Conservation (phyloP, 2,797 vertebrate species). For the Brotogeris chrysoptera region DNA sequence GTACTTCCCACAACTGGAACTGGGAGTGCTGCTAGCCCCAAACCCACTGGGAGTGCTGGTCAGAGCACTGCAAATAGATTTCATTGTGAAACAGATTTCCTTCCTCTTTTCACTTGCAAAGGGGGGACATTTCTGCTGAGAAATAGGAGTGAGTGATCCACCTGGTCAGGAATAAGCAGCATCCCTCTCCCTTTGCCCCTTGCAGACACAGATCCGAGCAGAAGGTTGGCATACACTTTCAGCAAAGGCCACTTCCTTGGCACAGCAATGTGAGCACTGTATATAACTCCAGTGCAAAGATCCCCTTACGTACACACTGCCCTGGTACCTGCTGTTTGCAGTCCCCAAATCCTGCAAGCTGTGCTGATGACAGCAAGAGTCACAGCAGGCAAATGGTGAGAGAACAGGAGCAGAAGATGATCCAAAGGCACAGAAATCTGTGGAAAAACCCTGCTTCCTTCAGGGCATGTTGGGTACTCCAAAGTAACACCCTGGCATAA, state of each 20-base stretch:
- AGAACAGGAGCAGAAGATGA: not conserved
- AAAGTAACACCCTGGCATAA: not conserved
- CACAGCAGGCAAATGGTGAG: not conserved
- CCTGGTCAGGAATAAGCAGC: not conserved
- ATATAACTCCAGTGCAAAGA: not conserved
- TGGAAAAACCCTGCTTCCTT: not conserved
- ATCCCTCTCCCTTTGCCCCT: not conserved
- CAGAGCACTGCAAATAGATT: not conserved
- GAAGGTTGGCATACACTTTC: not conserved
- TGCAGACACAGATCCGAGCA: not conserved
- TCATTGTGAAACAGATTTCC: not conserved
- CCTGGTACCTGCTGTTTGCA: not conserved
- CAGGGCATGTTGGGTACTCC: accelerated
- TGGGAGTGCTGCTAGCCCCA: not conserved
- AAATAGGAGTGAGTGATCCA: not conserved
- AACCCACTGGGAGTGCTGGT: not conserved
- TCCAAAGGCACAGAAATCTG: not conserved
- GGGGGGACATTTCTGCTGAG: not conserved
- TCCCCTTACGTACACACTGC: accelerated
- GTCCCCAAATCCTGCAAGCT: not conserved
- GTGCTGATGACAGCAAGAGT: not conserved
- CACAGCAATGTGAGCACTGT: not conserved
- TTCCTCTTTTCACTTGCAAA: not conserved
- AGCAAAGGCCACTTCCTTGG: not conserved
- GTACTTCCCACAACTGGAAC: not conserved